These are phyloP conservation scores for Morpho deidamia DNA, from an alignment of 2,888 invertebrate genomes.

Conservation along the genomic window DNA sequence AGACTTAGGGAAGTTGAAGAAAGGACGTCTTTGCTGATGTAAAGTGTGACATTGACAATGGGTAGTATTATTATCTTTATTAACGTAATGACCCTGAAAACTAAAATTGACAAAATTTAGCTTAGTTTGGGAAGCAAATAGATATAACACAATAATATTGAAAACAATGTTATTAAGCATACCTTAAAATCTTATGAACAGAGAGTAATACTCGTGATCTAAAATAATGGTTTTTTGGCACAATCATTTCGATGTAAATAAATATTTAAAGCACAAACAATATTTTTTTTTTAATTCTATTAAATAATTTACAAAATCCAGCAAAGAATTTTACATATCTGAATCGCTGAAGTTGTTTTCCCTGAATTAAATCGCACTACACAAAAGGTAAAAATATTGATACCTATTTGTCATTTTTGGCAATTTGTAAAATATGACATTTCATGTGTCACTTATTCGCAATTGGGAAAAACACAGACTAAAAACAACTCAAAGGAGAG, in stretches of 20 bases:
- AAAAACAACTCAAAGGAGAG: no score
- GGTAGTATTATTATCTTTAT: conserved; percentile 42
- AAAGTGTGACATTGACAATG: conserved; percentile 53
- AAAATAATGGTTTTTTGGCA: conserved; percentile 12
- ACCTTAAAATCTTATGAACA: conserved; percentile 9
- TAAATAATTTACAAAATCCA: no score
- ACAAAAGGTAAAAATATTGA: no score
- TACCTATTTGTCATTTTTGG: no score
- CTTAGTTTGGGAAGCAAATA: background rate
- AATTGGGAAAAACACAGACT: no score
- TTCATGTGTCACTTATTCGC: no score
- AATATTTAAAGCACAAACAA: background rate
- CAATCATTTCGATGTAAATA: conserved; percentile 13
- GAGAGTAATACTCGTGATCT: conserved; percentile 4
- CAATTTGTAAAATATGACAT: no score
- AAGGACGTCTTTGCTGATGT: conserved; percentile 46
- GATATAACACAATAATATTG: no score
- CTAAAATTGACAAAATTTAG: conserved; percentile 29
- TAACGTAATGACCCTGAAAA: conserved; percentile 75
- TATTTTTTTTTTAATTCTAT: no score
- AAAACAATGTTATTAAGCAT: background rate
- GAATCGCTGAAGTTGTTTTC: no score
- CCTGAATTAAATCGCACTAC: no score
- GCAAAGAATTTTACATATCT: no score
- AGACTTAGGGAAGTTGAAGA: conserved; percentile 55